Evolutionary conservation across 2,888 invertebrate species (phyloP).

Genomic region (Cactoblastis cactorum): DNA sequence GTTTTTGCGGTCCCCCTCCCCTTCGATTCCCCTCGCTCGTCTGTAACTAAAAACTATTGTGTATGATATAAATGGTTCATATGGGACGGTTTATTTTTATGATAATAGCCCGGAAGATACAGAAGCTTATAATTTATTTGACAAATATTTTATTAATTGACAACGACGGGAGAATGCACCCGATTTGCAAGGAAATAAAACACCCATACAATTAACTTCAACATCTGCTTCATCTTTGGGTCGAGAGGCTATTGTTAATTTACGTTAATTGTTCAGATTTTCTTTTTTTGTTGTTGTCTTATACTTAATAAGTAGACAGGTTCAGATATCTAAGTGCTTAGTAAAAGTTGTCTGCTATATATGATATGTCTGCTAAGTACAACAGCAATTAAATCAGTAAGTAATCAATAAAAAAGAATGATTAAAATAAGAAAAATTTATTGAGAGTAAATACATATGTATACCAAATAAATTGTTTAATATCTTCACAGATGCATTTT

Average conservation of each 20-base stretch:
- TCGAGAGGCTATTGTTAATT: constrained; percentile 4
- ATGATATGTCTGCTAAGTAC: too few species aligned
- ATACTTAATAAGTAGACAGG: background rate
- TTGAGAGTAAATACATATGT: too few species aligned
- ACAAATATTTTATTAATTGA: constrained; percentile 74
- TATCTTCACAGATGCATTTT: too few species aligned
- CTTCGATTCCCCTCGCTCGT: constrained; percentile 27
- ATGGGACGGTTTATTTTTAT: constrained; percentile 49
- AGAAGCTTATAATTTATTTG: constrained; percentile 63
- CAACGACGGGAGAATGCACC: constrained; percentile 42
- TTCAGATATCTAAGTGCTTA: background rate
- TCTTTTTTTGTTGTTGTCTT: constrained; percentile 2
- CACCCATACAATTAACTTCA: constrained; percentile 52
- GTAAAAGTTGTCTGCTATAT: too few species aligned
- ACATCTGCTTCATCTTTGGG: constrained; percentile 36
- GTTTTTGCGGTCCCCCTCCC: constrained; percentile 38
- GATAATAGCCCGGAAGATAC: constrained; percentile 50
- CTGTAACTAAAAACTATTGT: constrained; percentile 58
- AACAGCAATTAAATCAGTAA: too few species aligned
- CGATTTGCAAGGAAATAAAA: constrained; percentile 50
- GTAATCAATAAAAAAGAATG: too few species aligned
- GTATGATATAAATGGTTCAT: constrained; percentile 44
- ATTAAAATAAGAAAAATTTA: too few species aligned
- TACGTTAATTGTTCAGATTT: constrained; percentile 16
- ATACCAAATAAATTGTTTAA: too few species aligned